A percentile compares a stretch with the other conserved stretches of the same genome.
Evolutionary conservation across 2,113 vertebrate species (phyloP).

Genomic region (Haliaeetus leucogaster): DNA sequence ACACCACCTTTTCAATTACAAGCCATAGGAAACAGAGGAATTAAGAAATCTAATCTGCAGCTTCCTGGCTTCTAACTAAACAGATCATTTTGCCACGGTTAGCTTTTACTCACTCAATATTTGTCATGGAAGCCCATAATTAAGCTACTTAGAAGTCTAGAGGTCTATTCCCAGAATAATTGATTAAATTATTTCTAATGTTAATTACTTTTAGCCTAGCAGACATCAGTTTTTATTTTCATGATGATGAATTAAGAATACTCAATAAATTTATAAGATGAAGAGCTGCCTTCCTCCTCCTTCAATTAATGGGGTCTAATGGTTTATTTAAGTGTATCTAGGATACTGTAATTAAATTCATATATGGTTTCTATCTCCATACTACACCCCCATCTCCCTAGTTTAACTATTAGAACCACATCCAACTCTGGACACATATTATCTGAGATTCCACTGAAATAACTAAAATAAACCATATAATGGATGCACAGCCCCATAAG

Average conservation of each 20-base stretch:
- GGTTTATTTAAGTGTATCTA: background rate
- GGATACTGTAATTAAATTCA: background rate
- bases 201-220: background rate
- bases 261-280: background rate
- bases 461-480: slow-evolving; percentile 9
- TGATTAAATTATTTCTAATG: background rate
- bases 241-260: background rate
- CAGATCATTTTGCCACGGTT: background rate
- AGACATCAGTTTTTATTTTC: background rate
- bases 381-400: background rate
- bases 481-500: background rate
- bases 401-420: background rate
- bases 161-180: background rate
- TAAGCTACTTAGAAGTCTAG: background rate
- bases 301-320: background rate
- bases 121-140: background rate
- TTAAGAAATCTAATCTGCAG: background rate
- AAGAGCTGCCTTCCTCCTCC: background rate
- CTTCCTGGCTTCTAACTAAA: background rate
- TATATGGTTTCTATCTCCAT: background rate
- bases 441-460: background rate
- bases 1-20: background rate
- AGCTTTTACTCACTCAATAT: background rate
- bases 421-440: background rate
- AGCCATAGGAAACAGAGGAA: background rate